Percentiles rank a stretch among this genome's conserved stretches.
These are phyloP conservation scores for Anastrepha obliqua DNA, from an alignment of 1,140 invertebrate genomes.

Conservation along the genomic window DNA sequence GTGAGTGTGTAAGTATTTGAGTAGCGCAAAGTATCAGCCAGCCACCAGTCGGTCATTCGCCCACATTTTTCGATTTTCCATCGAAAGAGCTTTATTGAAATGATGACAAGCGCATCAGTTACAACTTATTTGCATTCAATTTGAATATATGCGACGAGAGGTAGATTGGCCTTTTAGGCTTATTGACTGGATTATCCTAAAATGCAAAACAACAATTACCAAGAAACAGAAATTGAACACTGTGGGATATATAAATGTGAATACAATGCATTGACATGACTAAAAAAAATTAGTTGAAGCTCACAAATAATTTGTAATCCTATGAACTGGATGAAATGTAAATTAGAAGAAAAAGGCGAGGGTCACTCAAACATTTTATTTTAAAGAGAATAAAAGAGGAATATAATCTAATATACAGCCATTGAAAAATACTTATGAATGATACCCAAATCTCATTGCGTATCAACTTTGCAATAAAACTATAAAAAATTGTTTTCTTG, in stretches of 20 bases:
- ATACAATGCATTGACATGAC: neutral
- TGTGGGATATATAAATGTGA: neutral
- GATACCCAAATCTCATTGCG: too few species aligned
- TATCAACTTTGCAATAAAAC: too few species aligned
- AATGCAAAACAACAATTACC: conserved; percentile 23
- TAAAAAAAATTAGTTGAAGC: neutral
- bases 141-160: neutral
- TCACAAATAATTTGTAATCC: neutral
- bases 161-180: conserved; percentile 34
- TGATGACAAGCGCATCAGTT: conserved; percentile 27
- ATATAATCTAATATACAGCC: too few species aligned
- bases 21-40: neutral
- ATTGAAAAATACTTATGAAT: too few species aligned
- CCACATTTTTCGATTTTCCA: neutral
- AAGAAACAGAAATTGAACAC: neutral
- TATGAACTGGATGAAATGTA: too few species aligned
- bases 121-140: conserved; percentile 35
- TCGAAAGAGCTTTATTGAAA: conserved; percentile 20
- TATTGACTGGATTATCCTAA: conserved; percentile 21
- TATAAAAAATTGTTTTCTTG: too few species aligned
- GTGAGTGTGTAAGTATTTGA: neutral
- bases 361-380: too few species aligned
- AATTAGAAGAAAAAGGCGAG: too few species aligned
- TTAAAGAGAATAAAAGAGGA: too few species aligned
- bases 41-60: neutral